Conservation (phyloP, 2,797 vertebrate genomes). For the Clarias fuscus region DNA sequence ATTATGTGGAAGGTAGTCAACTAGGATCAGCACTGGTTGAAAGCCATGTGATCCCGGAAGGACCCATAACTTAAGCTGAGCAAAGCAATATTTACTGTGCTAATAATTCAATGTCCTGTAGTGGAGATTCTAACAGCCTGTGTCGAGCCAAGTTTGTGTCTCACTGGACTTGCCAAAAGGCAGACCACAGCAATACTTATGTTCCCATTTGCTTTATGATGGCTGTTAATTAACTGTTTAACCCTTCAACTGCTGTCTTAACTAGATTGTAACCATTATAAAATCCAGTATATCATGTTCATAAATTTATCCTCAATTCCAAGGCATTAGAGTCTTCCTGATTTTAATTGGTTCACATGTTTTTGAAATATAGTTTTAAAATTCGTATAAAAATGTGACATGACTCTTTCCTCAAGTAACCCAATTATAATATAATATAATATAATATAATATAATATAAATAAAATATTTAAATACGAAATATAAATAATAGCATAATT, state of each 20-base stretch:
- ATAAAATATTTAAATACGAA: no score
- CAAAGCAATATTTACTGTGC: constrained; percentile 7
- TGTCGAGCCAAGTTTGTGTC: background rate
- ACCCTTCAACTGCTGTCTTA: background rate
- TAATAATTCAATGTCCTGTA: background rate
- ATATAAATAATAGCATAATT: no score
- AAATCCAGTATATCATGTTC: background rate
- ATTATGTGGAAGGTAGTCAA: constrained; percentile 51
- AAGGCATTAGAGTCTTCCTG: background rate
- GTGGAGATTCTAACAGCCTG: background rate
- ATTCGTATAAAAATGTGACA: background rate
- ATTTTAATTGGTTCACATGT: background rate
- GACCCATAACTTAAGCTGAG: constrained; percentile 20
- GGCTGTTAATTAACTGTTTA: background rate
- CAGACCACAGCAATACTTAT: background rate
- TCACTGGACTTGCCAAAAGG: constrained; percentile 3
- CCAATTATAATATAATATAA: background rate
- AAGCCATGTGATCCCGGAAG: constrained; percentile 4
- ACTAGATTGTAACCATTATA: background rate
- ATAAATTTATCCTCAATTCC: background rate
- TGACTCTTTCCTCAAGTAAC: background rate
- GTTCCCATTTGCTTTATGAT: background rate
- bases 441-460: background rate
- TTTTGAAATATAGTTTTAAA: background rate
- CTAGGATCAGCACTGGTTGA: constrained; percentile 12